These are phyloP conservation scores for Melipona quadrifasciata DNA, from an alignment of 1,140 invertebrate species.

Conservation along the genomic window DNA sequence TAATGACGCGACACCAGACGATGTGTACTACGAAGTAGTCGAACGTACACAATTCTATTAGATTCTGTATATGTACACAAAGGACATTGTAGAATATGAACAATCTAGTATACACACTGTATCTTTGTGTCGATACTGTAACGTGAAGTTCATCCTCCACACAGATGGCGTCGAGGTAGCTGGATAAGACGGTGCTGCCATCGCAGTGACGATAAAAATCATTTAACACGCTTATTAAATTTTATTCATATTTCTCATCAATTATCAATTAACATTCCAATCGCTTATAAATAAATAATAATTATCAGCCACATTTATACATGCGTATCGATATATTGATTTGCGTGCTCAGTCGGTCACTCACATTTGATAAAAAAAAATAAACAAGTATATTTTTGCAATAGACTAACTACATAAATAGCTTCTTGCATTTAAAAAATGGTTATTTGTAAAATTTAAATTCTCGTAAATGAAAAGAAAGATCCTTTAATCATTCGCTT, in stretches of 20 bases:
- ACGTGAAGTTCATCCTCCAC: conserved; percentile 10
- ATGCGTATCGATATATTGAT: too few relatives aligned
- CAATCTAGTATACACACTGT: not conserved
- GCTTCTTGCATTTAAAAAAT: too few relatives aligned
- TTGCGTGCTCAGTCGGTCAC: too few relatives aligned
- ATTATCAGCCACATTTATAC: too few relatives aligned
- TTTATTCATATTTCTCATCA: not conserved
- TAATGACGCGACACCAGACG: conserved; percentile 38
- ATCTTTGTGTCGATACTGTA: conserved; percentile 34
- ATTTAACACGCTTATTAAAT: not conserved
- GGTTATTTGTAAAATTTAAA: too few relatives aligned
- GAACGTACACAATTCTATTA: not conserved
- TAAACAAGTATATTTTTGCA: too few relatives aligned
- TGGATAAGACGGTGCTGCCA: conserved; percentile 41
- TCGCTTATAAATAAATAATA: not conserved
- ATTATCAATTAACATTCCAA: not conserved
- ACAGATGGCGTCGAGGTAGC: not conserved
- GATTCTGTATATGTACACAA: not conserved
- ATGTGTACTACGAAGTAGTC: conserved; percentile 19
- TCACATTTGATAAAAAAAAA: too few relatives aligned
- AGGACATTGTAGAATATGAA: not conserved
- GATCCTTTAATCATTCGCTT: too few relatives aligned
- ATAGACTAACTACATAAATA: too few relatives aligned
- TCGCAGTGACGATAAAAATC: not conserved
- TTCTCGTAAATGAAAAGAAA: too few relatives aligned